Evolutionary conservation across 2,888 invertebrate species (phyloP).

Genomic region (Mesorhabditis belari): DNA sequence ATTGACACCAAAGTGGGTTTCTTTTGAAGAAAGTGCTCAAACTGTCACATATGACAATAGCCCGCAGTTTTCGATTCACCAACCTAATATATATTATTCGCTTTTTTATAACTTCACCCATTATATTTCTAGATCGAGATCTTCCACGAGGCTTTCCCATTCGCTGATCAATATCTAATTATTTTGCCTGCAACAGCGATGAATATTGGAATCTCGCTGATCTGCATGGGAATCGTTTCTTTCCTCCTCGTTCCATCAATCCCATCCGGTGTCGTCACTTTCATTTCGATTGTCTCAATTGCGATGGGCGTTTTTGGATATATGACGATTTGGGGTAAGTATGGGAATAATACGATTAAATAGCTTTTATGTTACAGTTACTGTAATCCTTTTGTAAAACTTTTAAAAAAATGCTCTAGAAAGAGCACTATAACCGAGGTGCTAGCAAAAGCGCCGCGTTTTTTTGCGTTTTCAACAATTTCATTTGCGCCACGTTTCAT

Average conservation of each 20-base stretch:
- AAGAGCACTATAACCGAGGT: too few relatives aligned
- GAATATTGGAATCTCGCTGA: conserved; percentile 70
- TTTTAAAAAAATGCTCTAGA: too few relatives aligned
- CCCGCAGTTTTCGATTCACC: too few relatives aligned
- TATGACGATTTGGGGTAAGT: conserved; percentile 75
- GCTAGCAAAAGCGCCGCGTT: too few relatives aligned
- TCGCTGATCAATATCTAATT: conserved; percentile 52
- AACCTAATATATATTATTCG: not conserved
- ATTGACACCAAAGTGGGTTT: too few relatives aligned
- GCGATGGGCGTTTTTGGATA: conserved; percentile 87
- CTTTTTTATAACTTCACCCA: not conserved
- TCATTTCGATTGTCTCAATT: conserved; percentile 85
- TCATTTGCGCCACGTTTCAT: too few relatives aligned
- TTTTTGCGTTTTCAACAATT: too few relatives aligned
- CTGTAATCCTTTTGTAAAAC: too few relatives aligned
- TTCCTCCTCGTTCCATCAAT: conserved; percentile 76
- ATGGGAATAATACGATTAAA: too few relatives aligned
- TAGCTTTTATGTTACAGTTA: too few relatives aligned
- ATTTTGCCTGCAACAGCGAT: conserved; percentile 50
- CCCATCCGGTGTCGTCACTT: conserved; percentile 70
- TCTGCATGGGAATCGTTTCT: conserved; percentile 86
- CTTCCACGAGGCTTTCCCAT: conserved; percentile 47
- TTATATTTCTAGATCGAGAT: conserved; percentile 20
- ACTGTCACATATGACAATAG: too few relatives aligned
- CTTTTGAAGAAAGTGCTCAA: too few relatives aligned